These are phyloP conservation scores for Eleutherodactylus coqui DNA, from an alignment of 2,797 vertebrate species.

Conservation along the genomic window DNA sequence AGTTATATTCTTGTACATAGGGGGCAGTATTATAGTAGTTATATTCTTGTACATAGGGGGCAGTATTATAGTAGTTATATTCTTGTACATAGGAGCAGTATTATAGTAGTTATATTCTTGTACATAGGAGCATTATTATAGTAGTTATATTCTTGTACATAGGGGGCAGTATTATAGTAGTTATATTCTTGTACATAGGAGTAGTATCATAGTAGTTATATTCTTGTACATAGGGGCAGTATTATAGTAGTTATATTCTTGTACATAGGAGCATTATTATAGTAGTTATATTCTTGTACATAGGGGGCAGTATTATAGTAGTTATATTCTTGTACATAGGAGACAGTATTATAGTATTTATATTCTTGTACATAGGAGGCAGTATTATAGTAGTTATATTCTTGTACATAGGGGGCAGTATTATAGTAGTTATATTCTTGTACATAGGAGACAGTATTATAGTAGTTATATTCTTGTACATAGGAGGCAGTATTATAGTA, in stretches of 20 bases:
- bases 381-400: constrained; percentile 9
- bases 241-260: constrained; percentile 12
- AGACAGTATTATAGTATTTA: not conserved
- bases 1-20: constrained; percentile 2
- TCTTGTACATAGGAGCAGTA: not conserved
- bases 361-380: not conserved
- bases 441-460: not conserved
- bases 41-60: constrained; percentile 6
- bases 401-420: not conserved
- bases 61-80: constrained; percentile 1
- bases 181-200: not conserved
- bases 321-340: constrained; percentile 3
- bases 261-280: no score
- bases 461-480: constrained; percentile 7
- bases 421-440: constrained; percentile 12
- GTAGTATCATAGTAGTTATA: no score
- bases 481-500: not conserved
- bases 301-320: constrained; percentile 1
- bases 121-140: constrained; percentile 11
- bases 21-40: constrained; percentile 10
- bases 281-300: no score
- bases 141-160: constrained; percentile 7
- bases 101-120: constrained; percentile 9
- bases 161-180: constrained; percentile 3
- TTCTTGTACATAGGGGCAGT: not conserved